These are phyloP conservation scores for Thripadectes ignobilis DNA, from an alignment of 2,797 vertebrate genomes.

Conservation along the genomic window DNA sequence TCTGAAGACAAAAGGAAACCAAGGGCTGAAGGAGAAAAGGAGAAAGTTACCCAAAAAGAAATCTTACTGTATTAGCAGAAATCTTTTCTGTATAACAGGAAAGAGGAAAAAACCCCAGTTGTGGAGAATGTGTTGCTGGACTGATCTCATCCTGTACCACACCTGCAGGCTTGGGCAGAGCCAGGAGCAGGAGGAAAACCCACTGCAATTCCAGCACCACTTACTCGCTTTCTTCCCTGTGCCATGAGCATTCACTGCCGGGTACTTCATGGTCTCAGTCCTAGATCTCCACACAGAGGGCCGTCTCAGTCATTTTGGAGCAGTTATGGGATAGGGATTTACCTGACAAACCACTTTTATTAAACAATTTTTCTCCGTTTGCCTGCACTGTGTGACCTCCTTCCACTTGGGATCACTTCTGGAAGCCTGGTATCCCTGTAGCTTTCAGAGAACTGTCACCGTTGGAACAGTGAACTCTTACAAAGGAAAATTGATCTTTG, in stretches of 20 bases:
- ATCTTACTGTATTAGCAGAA: not conserved
- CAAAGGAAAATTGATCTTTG: not conserved
- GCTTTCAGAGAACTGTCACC: not conserved
- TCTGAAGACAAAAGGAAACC: constrained; percentile 23
- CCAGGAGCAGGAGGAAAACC: not conserved
- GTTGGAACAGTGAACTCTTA: not conserved
- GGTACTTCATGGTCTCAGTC: not conserved
- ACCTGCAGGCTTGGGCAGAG: not conserved
- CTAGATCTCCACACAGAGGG: not conserved
- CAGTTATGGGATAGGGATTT: not conserved
- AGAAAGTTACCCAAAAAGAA: not conserved
- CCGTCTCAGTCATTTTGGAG: not conserved
- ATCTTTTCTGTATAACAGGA: not conserved
- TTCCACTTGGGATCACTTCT: not conserved
- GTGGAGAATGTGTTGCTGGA: not conserved
- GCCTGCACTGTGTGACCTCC: not conserved
- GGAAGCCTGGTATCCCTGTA: not conserved
- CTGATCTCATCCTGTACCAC: not conserved
- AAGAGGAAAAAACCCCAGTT: not conserved
- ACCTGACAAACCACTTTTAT: not conserved
- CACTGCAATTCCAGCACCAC: not conserved
- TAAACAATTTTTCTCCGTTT: not conserved
- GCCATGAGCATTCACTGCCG: not conserved
- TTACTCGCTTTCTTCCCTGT: not conserved
- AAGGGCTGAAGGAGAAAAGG: not conserved